Evolutionary conservation across 2,888 invertebrate species (phyloP).

Genomic region (Sepiola atlantica): DNA sequence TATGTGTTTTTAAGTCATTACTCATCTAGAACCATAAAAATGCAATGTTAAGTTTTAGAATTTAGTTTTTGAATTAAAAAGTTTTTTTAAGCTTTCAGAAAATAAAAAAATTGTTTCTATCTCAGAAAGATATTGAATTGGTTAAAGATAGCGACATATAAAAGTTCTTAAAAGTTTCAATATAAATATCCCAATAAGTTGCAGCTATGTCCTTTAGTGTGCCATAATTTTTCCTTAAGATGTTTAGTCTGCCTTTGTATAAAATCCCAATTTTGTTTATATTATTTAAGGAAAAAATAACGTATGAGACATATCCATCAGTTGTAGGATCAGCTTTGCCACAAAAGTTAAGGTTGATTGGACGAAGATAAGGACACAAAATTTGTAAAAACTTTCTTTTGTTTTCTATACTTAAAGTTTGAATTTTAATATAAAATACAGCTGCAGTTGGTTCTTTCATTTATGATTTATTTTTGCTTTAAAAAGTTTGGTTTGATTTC

Average conservation of each 20-base stretch:
- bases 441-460: too few species aligned
- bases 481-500: neutral
- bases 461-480: neutral
- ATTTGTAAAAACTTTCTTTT: too few species aligned
- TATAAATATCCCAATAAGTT: neutral
- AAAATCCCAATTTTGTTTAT: too few species aligned
- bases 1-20: too few species aligned
- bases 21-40: neutral
- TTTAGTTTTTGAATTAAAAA: neutral
- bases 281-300: too few species aligned
- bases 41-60: neutral
- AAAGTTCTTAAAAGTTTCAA: neutral
- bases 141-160: neutral
- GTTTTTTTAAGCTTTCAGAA: neutral
- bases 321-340: too few species aligned
- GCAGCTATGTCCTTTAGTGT: too few species aligned
- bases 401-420: neutral
- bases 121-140: neutral
- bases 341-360: too few species aligned
- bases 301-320: too few species aligned
- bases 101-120: neutral
- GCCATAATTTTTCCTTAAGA: neutral
- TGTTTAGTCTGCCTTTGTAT: neutral
- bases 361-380: too few species aligned
- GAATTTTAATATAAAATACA: neutral